Evolutionary conservation across 2,113 vertebrate genomes (phyloP).

Genomic region (Thryonomys swinderianus): DNA sequence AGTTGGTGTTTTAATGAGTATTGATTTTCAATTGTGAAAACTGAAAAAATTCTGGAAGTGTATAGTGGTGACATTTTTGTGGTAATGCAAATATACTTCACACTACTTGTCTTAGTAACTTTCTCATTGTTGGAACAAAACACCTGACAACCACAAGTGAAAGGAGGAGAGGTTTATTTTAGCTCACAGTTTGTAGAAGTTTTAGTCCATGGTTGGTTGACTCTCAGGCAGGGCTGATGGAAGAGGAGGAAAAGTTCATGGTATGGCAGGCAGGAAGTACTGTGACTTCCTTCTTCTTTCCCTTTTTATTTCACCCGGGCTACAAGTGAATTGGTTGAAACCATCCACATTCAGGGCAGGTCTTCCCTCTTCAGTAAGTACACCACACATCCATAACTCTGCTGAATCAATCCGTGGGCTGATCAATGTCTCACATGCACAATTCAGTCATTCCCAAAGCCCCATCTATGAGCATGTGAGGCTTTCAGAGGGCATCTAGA

Average conservation of each 20-base stretch:
- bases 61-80: rapidly evolving
- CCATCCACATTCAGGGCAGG: not conserved
- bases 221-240: not conserved
- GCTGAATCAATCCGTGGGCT: not conserved
- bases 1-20: rapidly evolving
- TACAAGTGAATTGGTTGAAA: not conserved
- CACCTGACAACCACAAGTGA: not conserved
- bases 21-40: not conserved
- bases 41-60: not conserved
- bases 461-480: not conserved
- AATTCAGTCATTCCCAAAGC: not conserved
- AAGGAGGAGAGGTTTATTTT: not conserved
- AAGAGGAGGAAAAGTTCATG: not conserved
- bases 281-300: not conserved
- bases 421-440: not conserved
- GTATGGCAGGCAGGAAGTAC: not conserved
- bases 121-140: not conserved
- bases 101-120: not conserved
- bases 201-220: not conserved
- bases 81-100: not conserved
- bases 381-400: not conserved
- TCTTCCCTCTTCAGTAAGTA: too few species aligned
- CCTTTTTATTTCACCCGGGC: not conserved
- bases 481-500: too few species aligned
- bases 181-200: not conserved